Base-by-base conservation (phyloP, 2,113 vertebrate species). In the Hymenochirus boettgeri region DNA sequence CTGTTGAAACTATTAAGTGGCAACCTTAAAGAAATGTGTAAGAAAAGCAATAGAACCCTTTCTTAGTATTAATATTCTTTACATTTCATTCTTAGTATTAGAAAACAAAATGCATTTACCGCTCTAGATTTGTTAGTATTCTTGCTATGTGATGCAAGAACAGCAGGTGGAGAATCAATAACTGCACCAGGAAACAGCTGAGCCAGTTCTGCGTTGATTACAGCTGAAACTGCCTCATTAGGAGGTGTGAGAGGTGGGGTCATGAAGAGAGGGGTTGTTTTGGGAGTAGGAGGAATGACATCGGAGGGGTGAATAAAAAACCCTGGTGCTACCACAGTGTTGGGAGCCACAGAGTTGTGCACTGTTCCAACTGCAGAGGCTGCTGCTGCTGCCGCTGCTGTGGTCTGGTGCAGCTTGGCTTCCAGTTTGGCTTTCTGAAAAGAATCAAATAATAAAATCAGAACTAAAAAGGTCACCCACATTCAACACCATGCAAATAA, bases 241-340 rank as follows among this genome's bases (percentile, higher is more conserved):
- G 96, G 96, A 1, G 96, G 96, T 0, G 96, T 99, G 57, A 99
- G 90, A 62, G 96, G 96, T 11, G 96, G 96, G 53, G 96, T 99
- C 96, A 99, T 99, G 80, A 99, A 99, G 4, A 99, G 88, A 18
- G 96, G 96, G 3, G 96, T 99, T 73, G 96, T 99, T 85, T 99
- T 99, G 51, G 96, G 96, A 37, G 96, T 99, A 2, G 96, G 96
- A 5, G 96, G 96, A 82, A 99, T 98, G 73, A 98, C 96, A 48
- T 99, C 96, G 10, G 94, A 97, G 45, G 95, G 95, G 79, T 99
- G 95, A 70, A 98, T 97, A 82, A 98, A 98, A 83, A 98, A 99
- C 69, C 95, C 94, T 3, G 95, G 95, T 17, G 93, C 91, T 1
- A 91, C 87, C 54, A 92, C 88, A 42, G 93, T 76, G 80, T 95